A percentile compares a stretch with the other conserved stretches of the same genome.
Conservation (phyloP, 2,797 vertebrate genomes). For the Rhabdomys pumilio region DNA sequence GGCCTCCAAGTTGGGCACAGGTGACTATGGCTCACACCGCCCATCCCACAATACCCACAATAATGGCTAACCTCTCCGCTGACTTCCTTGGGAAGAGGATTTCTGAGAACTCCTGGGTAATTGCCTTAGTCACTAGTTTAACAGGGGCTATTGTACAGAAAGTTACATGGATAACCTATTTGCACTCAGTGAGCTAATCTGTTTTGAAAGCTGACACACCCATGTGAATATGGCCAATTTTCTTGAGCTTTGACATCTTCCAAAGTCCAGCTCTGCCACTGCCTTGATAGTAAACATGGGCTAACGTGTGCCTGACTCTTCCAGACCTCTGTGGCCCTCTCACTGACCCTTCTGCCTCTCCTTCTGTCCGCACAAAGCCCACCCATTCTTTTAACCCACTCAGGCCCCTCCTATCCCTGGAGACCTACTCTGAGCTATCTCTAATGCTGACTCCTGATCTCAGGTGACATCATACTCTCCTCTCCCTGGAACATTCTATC, state of each 20-base stretch:
- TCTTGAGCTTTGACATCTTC: not conserved
- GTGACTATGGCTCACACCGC: not conserved
- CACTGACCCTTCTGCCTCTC: not conserved
- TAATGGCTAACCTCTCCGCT: constrained; percentile 19
- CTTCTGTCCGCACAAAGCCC: not conserved
- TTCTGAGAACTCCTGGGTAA: not conserved
- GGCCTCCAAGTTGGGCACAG: not conserved
- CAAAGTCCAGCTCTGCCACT: constrained; percentile 7
- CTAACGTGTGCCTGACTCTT: not conserved
- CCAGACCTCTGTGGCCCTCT: not conserved
- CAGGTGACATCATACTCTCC: not conserved
- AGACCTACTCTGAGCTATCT: not conserved
- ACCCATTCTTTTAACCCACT: not conserved
- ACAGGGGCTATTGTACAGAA: not conserved
- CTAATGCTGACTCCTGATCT: not conserved
- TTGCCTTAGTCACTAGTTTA: constrained; percentile 40
- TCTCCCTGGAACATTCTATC: not conserved
- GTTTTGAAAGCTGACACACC: constrained; percentile 64
- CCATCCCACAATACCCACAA: not conserved
- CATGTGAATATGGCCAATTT: not conserved
- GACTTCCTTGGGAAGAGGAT: constrained; percentile 28
- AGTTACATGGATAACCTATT: not conserved
- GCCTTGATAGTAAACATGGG: not conserved
- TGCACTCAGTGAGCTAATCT: not conserved
- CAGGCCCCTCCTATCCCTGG: not conserved